These are phyloP conservation scores for Porites cylindrica DNA, from an alignment of 92 coral and sea anemone genomes.

Conservation along the genomic window DNA sequence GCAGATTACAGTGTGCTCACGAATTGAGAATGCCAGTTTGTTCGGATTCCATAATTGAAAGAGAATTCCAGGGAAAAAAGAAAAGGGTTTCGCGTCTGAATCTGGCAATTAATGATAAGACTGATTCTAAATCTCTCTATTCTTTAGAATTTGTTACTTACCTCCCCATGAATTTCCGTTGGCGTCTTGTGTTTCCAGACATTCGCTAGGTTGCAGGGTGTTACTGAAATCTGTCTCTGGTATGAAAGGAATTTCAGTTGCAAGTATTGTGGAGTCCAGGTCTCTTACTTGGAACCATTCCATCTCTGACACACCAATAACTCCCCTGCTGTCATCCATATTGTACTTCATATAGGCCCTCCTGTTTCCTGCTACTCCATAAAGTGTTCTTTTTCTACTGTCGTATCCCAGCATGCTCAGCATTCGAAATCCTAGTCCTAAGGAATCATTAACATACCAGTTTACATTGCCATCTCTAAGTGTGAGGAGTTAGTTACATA, in stretches of 20 bases:
- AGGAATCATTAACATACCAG: not conserved
- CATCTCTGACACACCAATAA: not conserved
- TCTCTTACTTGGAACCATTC: conserved; percentile 5
- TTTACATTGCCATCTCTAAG: not conserved
- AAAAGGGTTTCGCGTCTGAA: too few relatives aligned
- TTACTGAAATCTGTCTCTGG: not conserved
- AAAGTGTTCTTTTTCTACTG: not conserved
- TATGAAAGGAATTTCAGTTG: not conserved
- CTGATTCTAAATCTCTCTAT: not conserved
- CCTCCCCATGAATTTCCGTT: not conserved
- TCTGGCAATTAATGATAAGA: too few relatives aligned
- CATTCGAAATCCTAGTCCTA: not conserved
- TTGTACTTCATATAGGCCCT: not conserved
- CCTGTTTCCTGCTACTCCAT: conserved; percentile 7
- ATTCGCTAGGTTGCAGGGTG: not conserved
- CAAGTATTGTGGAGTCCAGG: not conserved
- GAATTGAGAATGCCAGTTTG: too few relatives aligned
- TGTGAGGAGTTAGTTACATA: not conserved
- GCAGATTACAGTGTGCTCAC: too few relatives aligned
- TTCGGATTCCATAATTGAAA: too few relatives aligned
- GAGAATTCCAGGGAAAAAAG: too few relatives aligned
- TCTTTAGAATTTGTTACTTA: not conserved
- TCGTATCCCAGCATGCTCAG: conserved; percentile 6
- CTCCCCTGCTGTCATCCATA: not conserved
- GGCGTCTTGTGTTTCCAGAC: not conserved